These are phyloP conservation scores for Asarcornis scutulata DNA, from an alignment of 2,113 vertebrate species.

Conservation along the genomic window DNA sequence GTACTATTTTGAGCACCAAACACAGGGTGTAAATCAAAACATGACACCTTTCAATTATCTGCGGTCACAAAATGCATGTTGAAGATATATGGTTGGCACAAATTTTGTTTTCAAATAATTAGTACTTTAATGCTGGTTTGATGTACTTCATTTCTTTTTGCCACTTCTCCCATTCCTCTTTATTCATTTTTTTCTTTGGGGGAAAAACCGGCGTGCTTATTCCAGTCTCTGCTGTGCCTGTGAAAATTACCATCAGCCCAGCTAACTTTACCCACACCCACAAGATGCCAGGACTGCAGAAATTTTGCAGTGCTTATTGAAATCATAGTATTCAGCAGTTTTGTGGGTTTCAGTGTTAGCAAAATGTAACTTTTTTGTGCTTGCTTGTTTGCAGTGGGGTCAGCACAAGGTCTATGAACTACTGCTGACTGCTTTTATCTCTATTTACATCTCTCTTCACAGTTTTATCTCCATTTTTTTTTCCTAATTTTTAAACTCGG, in stretches of 20 bases:
- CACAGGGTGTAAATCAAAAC: constrained; percentile 18
- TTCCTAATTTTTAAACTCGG: background rate
- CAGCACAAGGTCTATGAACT: background rate
- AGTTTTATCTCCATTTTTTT: background rate
- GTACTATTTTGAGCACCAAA: constrained; percentile 11
- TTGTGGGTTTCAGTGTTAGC: constrained; percentile 13
- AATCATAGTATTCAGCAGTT: constrained; percentile 44
- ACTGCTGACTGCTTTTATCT: background rate
- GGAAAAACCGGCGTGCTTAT: rapidly evolving
- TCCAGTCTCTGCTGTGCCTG: background rate
- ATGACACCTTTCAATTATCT: background rate
- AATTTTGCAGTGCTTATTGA: constrained; percentile 39
- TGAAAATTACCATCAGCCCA: constrained; percentile 34
- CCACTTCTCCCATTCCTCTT: background rate
- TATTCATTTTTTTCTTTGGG: background rate
- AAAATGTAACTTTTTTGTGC: background rate
- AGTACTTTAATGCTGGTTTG: background rate
- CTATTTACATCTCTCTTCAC: background rate
- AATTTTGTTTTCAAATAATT: background rate
- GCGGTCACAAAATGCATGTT: background rate
- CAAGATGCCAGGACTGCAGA: constrained; percentile 44
- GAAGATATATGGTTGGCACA: background rate
- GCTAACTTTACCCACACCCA: background rate
- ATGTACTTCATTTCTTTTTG: background rate
- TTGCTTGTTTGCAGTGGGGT: background rate